Conservation (phyloP, 2,113 vertebrate species). For the Pseudorectes ferrugineus region DNA sequence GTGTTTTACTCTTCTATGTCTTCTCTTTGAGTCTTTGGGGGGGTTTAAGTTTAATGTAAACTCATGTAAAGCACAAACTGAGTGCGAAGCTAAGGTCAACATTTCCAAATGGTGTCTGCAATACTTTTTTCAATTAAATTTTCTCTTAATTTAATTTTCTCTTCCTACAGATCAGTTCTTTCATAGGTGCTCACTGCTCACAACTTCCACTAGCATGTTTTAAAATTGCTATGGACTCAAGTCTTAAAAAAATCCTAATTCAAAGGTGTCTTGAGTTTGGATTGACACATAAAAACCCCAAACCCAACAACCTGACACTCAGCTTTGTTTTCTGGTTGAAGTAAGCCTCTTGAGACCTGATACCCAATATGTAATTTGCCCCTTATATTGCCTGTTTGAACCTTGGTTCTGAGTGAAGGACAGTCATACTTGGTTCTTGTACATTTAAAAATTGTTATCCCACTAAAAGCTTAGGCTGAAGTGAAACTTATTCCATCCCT, state of each 20-base stretch:
- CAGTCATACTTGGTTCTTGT: not conserved
- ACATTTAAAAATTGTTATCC: not conserved
- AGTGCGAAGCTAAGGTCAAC: not conserved
- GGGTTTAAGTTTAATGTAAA: not conserved
- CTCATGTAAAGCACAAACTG: not conserved
- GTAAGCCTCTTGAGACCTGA: not conserved
- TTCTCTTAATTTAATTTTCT: not conserved
- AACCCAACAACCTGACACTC: not conserved
- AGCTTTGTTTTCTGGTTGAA: not conserved
- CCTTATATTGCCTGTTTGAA: not conserved
- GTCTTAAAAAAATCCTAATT: not conserved
- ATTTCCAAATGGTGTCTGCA: not conserved
- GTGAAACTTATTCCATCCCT: not conserved
- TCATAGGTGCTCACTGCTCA: not conserved
- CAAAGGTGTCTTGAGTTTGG: not conserved
- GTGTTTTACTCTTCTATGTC: not conserved
- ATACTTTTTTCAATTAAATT: not conserved
- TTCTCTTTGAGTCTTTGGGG: not conserved
- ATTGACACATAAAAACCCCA: not conserved
- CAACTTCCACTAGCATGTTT: not conserved
- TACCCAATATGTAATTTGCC: not conserved
- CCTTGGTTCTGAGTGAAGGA: not conserved
- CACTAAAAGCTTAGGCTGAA: not conserved
- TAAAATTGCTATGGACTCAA: not conserved
- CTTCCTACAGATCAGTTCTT: not conserved